Evolutionary conservation across 1,140 invertebrate genomes (phyloP).

Genomic region (Hyles euphorbiae): DNA sequence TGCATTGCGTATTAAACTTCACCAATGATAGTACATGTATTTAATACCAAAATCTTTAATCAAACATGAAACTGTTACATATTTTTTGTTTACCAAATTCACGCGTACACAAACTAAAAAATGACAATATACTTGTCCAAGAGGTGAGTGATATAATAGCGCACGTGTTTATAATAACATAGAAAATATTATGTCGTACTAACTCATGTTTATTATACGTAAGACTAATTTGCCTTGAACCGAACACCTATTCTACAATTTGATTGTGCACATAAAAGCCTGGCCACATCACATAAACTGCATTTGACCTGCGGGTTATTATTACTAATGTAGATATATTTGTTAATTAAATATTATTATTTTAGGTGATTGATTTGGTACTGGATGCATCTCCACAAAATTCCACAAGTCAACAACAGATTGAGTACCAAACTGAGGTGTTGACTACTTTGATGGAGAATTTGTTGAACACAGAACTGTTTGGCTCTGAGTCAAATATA

Average conservation of each 20-base stretch:
- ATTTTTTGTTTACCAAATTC: no score
- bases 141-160: not conserved
- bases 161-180: no score
- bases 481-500: constrained; percentile 88
- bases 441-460: constrained; percentile 96
- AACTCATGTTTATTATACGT: no score
- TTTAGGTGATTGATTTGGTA: constrained; percentile 87
- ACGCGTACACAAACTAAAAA: constrained; percentile 3
- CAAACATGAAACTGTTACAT: no score
- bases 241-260: no score
- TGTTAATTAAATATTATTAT: constrained; percentile 13
- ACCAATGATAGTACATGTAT: no score
- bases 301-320: no score
- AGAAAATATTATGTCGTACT: no score
- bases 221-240: no score
- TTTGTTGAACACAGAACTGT: constrained; percentile 91
- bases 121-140: constrained; percentile 1
- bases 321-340: not conserved
- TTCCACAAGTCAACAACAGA: constrained; percentile 86
- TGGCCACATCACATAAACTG: no score
- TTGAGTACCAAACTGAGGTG: constrained; percentile 94
- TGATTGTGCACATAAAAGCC: no score
- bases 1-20: not conserved
- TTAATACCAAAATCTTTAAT: no score
- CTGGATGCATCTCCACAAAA: constrained; percentile 91